A percentile compares a stretch with the other conserved stretches of the same genome.
Conservation (phyloP, 1,140 invertebrate species). For the Drosophila subpulchrella region DNA sequence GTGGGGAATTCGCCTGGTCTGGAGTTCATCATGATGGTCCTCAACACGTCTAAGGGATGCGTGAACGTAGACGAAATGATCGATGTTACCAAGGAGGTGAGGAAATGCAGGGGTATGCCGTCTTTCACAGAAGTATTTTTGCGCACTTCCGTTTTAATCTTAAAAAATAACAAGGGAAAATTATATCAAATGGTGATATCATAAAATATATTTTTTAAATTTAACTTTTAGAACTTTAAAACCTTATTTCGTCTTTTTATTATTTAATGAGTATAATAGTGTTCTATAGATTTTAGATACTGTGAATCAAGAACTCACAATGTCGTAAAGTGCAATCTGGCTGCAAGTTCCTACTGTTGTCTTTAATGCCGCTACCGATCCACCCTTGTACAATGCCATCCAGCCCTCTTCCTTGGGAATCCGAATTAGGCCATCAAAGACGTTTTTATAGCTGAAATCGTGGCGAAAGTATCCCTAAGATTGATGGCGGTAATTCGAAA, state of each 20-base stretch:
- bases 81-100: constrained; percentile 36
- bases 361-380: constrained; percentile 94
- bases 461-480: neutral
- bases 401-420: constrained; percentile 94
- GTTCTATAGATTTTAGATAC: too few species aligned
- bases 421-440: constrained; percentile 94
- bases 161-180: too few species aligned
- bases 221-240: too few species aligned
- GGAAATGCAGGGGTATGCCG: constrained; percentile 25
- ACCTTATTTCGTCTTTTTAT: too few species aligned
- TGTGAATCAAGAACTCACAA: constrained; percentile 80
- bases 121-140: constrained; percentile 16
- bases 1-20: constrained; percentile 23
- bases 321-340: constrained; percentile 97
- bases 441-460: constrained; percentile 95
- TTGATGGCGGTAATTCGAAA: neutral
- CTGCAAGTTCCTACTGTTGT: constrained; percentile 97
- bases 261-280: too few species aligned
- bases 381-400: constrained; percentile 92
- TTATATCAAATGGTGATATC: too few species aligned
- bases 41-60: constrained; percentile 55
- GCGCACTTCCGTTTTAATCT: constrained; percentile 25
- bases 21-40: constrained; percentile 52
- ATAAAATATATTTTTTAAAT: too few species aligned
- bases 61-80: constrained; percentile 30